These are phyloP conservation scores for Myotis lucifugus DNA, from an alignment of 2,113 vertebrate genomes.

Conservation along the genomic window DNA sequence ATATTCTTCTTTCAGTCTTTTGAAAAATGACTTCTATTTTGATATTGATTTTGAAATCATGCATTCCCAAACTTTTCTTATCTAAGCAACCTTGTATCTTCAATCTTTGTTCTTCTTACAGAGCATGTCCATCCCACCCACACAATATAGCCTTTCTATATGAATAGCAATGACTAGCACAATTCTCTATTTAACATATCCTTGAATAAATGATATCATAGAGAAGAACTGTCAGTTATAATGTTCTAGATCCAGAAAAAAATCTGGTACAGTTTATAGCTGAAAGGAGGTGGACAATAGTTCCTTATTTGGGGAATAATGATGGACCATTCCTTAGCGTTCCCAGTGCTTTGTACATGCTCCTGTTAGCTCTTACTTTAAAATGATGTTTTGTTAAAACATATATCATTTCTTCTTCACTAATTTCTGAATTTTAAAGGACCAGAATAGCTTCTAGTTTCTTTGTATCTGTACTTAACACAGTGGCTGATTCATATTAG, in stretches of 20 bases:
- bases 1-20: conserved; percentile 38
- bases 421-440: background rate
- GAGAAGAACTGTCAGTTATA: background rate
- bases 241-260: background rate
- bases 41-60: conserved; percentile 63
- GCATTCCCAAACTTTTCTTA: conserved; percentile 4
- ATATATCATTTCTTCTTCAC: background rate
- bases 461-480: background rate
- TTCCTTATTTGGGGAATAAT: background rate
- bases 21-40: conserved; percentile 53
- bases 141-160: background rate
- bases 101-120: conserved; percentile 19
- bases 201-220: background rate
- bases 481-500: background rate
- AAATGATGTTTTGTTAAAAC: background rate
- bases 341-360: background rate
- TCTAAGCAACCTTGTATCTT: background rate
- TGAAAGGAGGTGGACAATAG: background rate
- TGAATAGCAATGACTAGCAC: background rate
- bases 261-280: background rate
- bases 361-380: background rate
- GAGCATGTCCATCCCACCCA: background rate
- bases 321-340: background rate
- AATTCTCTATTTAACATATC: background rate
- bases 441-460: background rate